A percentile compares a stretch with the other conserved stretches of the same genome.
Conservation (phyloP, 1,140 invertebrate genomes). For the Nylanderia fulva region DNA sequence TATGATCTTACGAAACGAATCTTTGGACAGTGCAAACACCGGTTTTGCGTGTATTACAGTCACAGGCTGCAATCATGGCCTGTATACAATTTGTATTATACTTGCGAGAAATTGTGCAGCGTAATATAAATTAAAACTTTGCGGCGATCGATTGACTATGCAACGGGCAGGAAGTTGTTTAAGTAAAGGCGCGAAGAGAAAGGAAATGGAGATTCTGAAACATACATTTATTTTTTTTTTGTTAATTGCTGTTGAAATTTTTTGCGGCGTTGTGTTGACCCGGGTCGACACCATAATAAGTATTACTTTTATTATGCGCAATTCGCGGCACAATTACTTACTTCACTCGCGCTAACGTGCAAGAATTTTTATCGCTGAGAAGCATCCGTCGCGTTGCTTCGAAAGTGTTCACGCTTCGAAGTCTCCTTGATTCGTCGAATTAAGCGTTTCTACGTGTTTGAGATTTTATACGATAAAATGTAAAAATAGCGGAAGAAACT, state of each 20-base stretch:
- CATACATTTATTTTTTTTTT: neutral
- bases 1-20: neutral
- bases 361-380: neutral
- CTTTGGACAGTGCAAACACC: neutral
- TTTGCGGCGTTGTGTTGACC: neutral
- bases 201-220: conserved; percentile 16
- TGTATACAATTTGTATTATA: neutral
- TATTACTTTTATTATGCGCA: conserved; percentile 29
- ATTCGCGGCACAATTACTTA: conserved; percentile 26
- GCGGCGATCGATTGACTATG: neutral
- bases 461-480: conserved; percentile 21
- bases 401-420: conserved; percentile 74
- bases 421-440: conserved; percentile 18
- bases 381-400: conserved; percentile 20
- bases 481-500: neutral
- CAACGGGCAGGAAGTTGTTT: conserved; percentile 3
- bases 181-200: neutral
- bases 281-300: neutral
- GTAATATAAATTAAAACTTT: conserved; percentile 44
- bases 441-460: conserved; percentile 9
- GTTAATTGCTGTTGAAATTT: neutral
- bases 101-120: conserved; percentile 12
- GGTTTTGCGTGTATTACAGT: conserved; percentile 1
- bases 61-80: neutral
- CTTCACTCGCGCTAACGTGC: neutral